Base-by-base conservation (phyloP, 2,888 invertebrate species). In the Chironomus tentans region DNA sequence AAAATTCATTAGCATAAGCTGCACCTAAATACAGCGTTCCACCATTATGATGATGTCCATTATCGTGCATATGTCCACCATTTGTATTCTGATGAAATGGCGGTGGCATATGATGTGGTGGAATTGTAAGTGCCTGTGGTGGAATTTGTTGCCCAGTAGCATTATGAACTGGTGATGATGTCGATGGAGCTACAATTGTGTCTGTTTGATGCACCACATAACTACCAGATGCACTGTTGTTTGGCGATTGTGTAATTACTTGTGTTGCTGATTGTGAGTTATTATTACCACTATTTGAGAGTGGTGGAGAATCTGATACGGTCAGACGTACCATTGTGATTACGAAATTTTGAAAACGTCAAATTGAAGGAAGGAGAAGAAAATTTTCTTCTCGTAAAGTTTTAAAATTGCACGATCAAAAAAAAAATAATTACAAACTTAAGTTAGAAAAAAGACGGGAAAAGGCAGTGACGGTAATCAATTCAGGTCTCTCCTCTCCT, bases 271-370 rank as follows among this genome's bases (percentile, higher is more conserved):
- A 7, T 56, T 56, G 56, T 56, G 56, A 56, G 56, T 18, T 56
- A 56, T 56, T 56, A 15, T 62, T 50, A 62, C 72, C 38, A 70
- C 15, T 22, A 22, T 10, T 69, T 13, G 18, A 38, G 13, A 69
- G 68, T 18, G 76, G 68, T 28, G 69, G 76, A n/a, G 76, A 76
- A 56, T 76, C 76, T 78, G 82, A 79, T 79, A 81, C 82, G 79
- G 81, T 82, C 80, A 82, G 80, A 79, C 83, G 83, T 80, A 84
- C 83, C 83, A 83, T 83, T 77, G 50, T 76, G 24, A 68, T 69
- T 69, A 46, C 12, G 18, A 22, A 15, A 21, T 68, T 68, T 28
- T 56, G 56, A 50, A 56, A 56, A 56, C 56, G 56, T 56, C 15
- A 56, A 56, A 2, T 56, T 18, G 6, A 15, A 15, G 56, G 18